Conservation (phyloP, 1,140 invertebrate genomes). For the Rhyacophila brunnea region DNA sequence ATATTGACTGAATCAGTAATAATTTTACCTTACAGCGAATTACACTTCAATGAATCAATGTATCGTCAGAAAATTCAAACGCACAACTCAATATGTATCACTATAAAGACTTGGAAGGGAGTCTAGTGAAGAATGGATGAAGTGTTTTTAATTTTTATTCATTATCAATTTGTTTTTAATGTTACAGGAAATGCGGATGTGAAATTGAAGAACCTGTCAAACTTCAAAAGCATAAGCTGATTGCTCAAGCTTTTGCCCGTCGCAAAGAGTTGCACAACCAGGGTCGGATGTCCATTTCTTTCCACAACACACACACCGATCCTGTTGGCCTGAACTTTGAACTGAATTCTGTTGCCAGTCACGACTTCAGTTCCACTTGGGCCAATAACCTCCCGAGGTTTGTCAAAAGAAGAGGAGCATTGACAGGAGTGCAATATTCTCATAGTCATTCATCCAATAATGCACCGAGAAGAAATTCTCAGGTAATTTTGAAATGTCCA, state of each 20-base stretch:
- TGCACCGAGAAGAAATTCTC: slow-evolving; percentile 50
- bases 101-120: no score
- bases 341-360: slow-evolving; percentile 73
- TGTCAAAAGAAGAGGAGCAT: slow-evolving; percentile 75
- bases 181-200: slow-evolving; percentile 62
- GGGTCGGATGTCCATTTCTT: slow-evolving; percentile 82
- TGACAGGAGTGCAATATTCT: slow-evolving; percentile 61
- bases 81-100: no score
- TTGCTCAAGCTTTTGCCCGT: slow-evolving; percentile 85
- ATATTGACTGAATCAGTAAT: no score
- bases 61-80: no score
- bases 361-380: slow-evolving; percentile 80
- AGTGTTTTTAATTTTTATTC: no score
- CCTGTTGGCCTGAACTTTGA: slow-evolving; percentile 87
- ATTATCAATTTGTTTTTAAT: slow-evolving; percentile 3
- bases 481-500: slow-evolving; percentile 45
- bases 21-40: no score
- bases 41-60: no score
- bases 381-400: slow-evolving; percentile 84
- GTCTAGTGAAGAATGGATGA: no score
- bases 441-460: slow-evolving; percentile 53
- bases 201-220: slow-evolving; percentile 70
- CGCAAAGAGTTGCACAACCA: slow-evolving; percentile 80
- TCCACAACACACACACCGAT: slow-evolving; percentile 83
- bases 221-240: slow-evolving; percentile 83